Conservation (phyloP, 2,113 vertebrate genomes). For the Psammodynastes pulverulentus region DNA sequence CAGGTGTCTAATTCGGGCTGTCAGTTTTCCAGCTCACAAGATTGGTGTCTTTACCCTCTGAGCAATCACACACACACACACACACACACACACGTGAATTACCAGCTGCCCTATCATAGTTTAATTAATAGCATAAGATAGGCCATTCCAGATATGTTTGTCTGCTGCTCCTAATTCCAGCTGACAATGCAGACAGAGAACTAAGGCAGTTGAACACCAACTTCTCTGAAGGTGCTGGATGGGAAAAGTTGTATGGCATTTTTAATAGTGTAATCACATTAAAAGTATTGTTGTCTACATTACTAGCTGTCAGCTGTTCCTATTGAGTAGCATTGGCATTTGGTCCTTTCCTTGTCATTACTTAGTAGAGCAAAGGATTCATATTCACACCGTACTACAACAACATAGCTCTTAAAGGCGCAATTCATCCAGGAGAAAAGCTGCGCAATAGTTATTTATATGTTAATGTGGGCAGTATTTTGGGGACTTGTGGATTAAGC, state of each 20-base stretch:
- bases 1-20: too few relatives aligned
- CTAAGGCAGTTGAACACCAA: neutral
- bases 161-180: neutral
- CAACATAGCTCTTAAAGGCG: constrained; percentile 3
- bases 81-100: neutral
- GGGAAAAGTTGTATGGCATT: neutral
- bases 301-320: neutral
- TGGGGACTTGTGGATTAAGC: constrained; percentile 26
- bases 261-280: neutral
- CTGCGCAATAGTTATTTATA: neutral
- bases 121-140: neutral
- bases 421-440: constrained; percentile 11
- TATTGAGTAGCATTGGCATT: neutral
- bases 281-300: neutral
- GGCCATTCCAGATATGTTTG: neutral
- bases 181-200: neutral
- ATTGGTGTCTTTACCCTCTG: neutral
- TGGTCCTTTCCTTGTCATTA: neutral
- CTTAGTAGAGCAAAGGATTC: neutral
- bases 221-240: neutral
- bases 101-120: neutral
- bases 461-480: constrained; percentile 27
- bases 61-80: too few relatives aligned
- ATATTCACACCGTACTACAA: constrained; percentile 13
- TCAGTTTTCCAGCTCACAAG: too few relatives aligned